These are phyloP conservation scores for Lasioglossum marginatum DNA, from an alignment of 2,888 invertebrate genomes.

Conservation along the genomic window DNA sequence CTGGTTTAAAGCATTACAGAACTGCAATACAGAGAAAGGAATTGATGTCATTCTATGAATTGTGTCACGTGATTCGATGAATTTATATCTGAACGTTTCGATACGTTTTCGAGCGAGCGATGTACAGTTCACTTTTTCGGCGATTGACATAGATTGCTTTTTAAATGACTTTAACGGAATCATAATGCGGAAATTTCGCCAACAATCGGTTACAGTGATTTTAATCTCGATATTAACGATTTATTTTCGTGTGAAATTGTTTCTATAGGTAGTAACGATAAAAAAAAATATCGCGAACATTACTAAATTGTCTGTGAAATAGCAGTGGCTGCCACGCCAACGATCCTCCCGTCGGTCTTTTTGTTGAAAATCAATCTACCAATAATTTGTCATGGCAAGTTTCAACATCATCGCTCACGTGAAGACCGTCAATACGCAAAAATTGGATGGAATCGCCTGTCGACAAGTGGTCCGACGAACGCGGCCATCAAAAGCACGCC, in stretches of 20 bases:
- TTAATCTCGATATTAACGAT: background rate
- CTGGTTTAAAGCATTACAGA: background rate
- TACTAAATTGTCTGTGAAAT: slow-evolving; percentile 36
- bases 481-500: slow-evolving; percentile 46
- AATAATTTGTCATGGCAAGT: slow-evolving; percentile 51
- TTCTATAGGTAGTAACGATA: background rate
- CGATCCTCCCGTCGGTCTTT: slow-evolving; percentile 25
- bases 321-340: background rate
- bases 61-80: background rate
- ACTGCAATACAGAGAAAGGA: background rate
- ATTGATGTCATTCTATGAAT: background rate
- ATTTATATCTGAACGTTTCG: background rate
- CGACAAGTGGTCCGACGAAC: slow-evolving; percentile 50
- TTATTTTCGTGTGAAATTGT: background rate
- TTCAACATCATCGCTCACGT: slow-evolving; percentile 30
- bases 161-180: background rate
- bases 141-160: background rate
- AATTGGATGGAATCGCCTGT: slow-evolving; percentile 45
- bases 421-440: slow-evolving; percentile 39
- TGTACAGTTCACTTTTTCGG: background rate
- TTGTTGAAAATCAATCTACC: slow-evolving; percentile 44
- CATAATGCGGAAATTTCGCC: background rate
- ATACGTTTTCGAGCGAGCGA: background rate
- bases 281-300: background rate
- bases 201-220: background rate